Base-by-base conservation (phyloP, 2,888 invertebrate genomes). In the Minunthozetes semirufus region DNA sequence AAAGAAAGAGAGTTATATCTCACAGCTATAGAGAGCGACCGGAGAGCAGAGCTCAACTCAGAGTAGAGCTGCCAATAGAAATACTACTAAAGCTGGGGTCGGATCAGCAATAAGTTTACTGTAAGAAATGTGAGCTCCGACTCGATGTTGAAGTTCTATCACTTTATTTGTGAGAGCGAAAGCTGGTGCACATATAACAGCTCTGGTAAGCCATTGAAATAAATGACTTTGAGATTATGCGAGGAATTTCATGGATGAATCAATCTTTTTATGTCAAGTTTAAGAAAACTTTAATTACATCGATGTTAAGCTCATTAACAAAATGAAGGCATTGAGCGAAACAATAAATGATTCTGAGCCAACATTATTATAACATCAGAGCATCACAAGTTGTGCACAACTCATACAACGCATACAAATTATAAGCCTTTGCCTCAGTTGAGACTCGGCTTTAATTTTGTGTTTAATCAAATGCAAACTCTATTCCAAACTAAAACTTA, bases 261-360 rank as follows among this genome's bases (percentile, higher is more conserved):
- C 61, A 56, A 73, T 73, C 73, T 73, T 73, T 61, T 59, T 46
- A 46, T 25, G 73, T 73, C 73, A 73, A 73, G 33, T 73, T 56
- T 59, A 73, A 73, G 73, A 73, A 73, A 73, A 73, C 73, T 73
- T 73, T 73, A 73, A 73, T 73, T 73, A 73, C 59, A 73, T 73
- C 73, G 61, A 50, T 56, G 72, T 33, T n/a, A 1, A 50, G 72
- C 56, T 56, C 29, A 68, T 68, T 68, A 68, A 42, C 68, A 42
- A 68, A 68, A 68, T 68, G 68, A 68, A 68, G 4, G 68, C 27
- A 68, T 68, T 50, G 50, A 50, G 27, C 29, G 72, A 56, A 48
- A 68, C 68, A 68, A 68, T 68, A 68, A 38, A 38, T 22, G n/a
- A 68, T 42, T 42, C 38, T 2, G 17, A n/a, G 33, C 42, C 42